These are phyloP conservation scores for Megamerina dolium DNA, from an alignment of 2,888 invertebrate genomes.

Conservation along the genomic window DNA sequence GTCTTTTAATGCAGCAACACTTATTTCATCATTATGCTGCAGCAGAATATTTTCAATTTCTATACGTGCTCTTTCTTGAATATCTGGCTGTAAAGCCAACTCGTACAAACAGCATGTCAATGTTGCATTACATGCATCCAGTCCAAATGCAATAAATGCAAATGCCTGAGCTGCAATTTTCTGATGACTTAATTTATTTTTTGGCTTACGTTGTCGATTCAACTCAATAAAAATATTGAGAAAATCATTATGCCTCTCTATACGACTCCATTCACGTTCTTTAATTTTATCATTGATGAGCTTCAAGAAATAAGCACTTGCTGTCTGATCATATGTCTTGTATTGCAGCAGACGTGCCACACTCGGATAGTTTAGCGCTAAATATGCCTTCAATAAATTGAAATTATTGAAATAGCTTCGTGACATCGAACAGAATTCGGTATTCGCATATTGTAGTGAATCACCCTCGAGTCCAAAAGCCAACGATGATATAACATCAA, in stretches of 20 bases:
- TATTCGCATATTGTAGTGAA: slow-evolving; percentile 39
- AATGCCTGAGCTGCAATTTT: slow-evolving; percentile 45
- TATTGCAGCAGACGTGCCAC: slow-evolving; percentile 32
- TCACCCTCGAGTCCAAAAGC: slow-evolving; percentile 50
- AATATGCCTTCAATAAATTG: slow-evolving; percentile 28
- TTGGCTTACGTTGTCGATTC: slow-evolving; percentile 27
- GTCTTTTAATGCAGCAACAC: slow-evolving; percentile 29
- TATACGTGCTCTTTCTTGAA: slow-evolving; percentile 28
- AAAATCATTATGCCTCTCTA: slow-evolving; percentile 49
- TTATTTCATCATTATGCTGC: slow-evolving; percentile 28
- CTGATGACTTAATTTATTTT: slow-evolving; percentile 27
- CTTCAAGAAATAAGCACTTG: slow-evolving; percentile 34
- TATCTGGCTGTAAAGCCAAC: slow-evolving; percentile 35
- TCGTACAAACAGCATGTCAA: slow-evolving; percentile 52
- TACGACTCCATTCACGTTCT: slow-evolving; percentile 26
- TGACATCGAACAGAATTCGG: slow-evolving; percentile 40
- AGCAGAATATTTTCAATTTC: slow-evolving; percentile 31
- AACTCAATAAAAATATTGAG: slow-evolving; percentile 53
- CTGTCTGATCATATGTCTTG: slow-evolving; percentile 23
- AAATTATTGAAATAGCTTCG: slow-evolving; percentile 25
- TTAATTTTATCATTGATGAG: slow-evolving; percentile 30
- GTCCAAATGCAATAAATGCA: slow-evolving; percentile 51
- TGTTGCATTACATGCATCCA: slow-evolving; percentile 59
- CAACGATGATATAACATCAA: slow-evolving; percentile 51
- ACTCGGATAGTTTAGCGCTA: slow-evolving; percentile 31